These are phyloP conservation scores for Dendroctonus valens DNA, from an alignment of 1,140 invertebrate species.

Conservation along the genomic window DNA sequence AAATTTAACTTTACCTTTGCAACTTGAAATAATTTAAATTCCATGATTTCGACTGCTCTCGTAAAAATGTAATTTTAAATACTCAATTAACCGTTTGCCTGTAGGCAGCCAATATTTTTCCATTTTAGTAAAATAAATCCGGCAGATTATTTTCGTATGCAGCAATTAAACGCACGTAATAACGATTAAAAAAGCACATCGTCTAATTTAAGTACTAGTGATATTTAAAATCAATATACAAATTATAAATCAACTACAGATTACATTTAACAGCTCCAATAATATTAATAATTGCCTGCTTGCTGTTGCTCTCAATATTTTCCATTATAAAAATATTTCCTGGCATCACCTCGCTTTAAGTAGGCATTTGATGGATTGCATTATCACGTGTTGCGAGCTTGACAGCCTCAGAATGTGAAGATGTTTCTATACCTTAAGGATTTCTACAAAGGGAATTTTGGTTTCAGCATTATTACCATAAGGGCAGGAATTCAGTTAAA, in stretches of 20 bases:
- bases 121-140: no score
- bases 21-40: no score
- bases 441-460: no score
- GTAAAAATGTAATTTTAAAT: no score
- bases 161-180: neutral
- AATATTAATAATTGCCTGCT: conserved; percentile 16
- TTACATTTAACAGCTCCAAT: conserved; percentile 20
- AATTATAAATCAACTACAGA: conserved; percentile 31
- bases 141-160: neutral
- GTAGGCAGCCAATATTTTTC: no score
- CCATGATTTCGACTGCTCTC: no score
- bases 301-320: conserved; percentile 14
- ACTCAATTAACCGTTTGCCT: no score
- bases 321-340: conserved; percentile 11
- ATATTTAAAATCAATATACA: conserved; percentile 30
- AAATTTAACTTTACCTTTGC: no score
- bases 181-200: conserved; percentile 26
- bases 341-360: conserved; percentile 1
- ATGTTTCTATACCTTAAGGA: no score
- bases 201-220: conserved; percentile 22
- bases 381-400: neutral
- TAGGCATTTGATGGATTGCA: conserved; percentile 4
- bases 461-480: no score
- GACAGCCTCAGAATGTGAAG: no score
- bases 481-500: no score